Evolutionary conservation across 2,113 vertebrate genomes (phyloP), one percentile per base, ranked within the genome.

Genomic region (Oryzias javanicus): DNA sequence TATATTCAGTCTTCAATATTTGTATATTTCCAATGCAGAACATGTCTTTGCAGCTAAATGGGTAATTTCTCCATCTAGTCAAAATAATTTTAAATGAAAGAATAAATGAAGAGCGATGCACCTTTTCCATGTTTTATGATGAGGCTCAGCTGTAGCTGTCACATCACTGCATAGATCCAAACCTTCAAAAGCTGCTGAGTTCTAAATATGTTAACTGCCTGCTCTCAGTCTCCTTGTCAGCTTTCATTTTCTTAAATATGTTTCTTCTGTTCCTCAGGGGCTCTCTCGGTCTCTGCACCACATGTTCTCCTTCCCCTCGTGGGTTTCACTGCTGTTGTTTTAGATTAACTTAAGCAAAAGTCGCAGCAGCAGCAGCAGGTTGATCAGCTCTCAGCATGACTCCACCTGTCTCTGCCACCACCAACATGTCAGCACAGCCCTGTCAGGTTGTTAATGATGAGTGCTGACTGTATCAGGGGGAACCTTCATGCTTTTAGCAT

Each of bases 191-290:
- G 42, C 56, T 6, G 44, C 63, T 53, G 55, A 66, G 61, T 41
- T 60, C 42, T 48, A 45, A 66, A 76, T 50, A 58, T 54, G 46
- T 60, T 15, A 44, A 42, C 16, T 12, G 17, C 53, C 58, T 70
- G 40, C 42, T 59, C 22, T 54, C 16, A 50, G 49, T 66, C 14
- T 48, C 49, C 47, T 41, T 70, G 78, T 77, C 70, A 68, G 41
- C 60, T 74, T 59, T 51, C 22, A 58, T 78, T 55, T 50, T 40
- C 47, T 45, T 51, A 48, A 51, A 40, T 46, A 6, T 61, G 56
- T 24, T 48, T 55, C 60, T 17, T 4, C 15, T 53, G 29, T 40
- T 20, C 55, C 66, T 51, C 1, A 0, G 42, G 29, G 68, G 53
- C 56, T 56, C 29, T 25, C 25, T 44, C 22, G 4, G 27, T 50